Base-by-base conservation (phyloP, 2,888 invertebrate species). In the Ischnura elegans region DNA sequence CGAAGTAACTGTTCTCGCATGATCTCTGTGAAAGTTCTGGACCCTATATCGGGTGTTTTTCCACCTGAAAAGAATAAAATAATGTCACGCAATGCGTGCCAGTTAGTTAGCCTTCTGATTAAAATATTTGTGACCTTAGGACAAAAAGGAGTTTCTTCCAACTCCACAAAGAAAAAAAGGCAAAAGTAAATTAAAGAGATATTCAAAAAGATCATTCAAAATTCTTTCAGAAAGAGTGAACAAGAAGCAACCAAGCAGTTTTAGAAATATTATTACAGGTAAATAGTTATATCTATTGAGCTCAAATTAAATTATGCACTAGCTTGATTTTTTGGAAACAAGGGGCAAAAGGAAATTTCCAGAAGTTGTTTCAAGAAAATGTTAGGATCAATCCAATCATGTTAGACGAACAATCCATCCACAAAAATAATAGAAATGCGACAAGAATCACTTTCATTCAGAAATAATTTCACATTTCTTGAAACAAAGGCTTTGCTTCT, bases 21-120 rank as follows among this genome's bases (percentile, higher is more conserved):
- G 96, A 99, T 99, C 96, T 99, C 98, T 86, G 98, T 98, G 96
- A 99, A 99, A 25, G 99, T 99, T 95, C 99, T 97, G 6, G 99
- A 98, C 94, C 98, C 98, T 95, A 98, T 97, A 97, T 99, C 99
- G 66, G 99, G 99, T 87, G 99, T 99, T 97, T 99, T 99, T 43
- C 99, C 99, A 96, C 99, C 99, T 99, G 97, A 94, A 98, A 97
- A 95, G 96, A 96, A 94, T 94, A 95, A 94, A 94, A 94, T 95
- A 95, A 96, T 94, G 95, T 96, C 95, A 96, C 96, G 96, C 95
- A 95, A 95, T 96, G 95, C 95, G 95, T 94, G 95, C 95, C 95
- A 94, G 95, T 96, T 96, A 96, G 95, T 95, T 94, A 94, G 94
- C 94, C 95, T 94, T 95, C 87, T 87, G 29, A 85, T 90, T 66